Evolutionary conservation across 2,797 vertebrate genomes (phyloP).

Genomic region (Scomberomorus guttatus): DNA sequence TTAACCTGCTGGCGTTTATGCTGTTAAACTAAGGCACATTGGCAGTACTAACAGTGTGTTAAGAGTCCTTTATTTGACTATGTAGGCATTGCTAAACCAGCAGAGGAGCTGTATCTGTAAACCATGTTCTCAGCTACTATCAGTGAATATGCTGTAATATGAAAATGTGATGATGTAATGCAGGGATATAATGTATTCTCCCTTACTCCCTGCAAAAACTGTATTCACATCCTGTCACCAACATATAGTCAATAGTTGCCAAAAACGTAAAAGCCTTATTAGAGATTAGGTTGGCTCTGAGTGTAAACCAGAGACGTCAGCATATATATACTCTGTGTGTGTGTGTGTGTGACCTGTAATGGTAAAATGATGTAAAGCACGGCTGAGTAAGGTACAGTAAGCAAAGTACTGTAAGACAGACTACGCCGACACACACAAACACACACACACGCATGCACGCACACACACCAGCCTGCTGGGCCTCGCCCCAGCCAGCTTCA

Average conservation of each 20-base stretch:
- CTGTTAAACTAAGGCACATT: conserved; percentile 14
- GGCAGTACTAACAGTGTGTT: neutral
- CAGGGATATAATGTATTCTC: neutral
- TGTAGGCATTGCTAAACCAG: neutral
- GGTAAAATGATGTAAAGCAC: conserved; percentile 66
- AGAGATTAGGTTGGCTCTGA: conserved; percentile 32
- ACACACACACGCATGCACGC: conserved; percentile 32
- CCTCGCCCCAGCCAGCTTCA: conserved; percentile 64
- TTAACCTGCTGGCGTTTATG: neutral
- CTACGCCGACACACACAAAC: conserved; percentile 2
- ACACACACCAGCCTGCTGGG: conserved; percentile 27
- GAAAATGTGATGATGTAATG: conserved; percentile 33
- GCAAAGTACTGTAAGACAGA: conserved; percentile 38
- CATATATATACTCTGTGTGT: conserved; percentile 30
- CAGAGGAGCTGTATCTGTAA: neutral
- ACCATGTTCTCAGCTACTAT: neutral
- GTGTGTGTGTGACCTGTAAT: conserved; percentile 56
- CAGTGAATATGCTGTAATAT: conserved; percentile 18
- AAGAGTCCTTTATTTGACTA: conserved; percentile 13
- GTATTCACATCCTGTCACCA: conserved; percentile 27
- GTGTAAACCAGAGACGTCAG: conserved; percentile 49
- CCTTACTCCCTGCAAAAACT: conserved; percentile 11
- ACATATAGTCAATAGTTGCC: conserved; percentile 26
- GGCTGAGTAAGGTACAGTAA: conserved; percentile 58
- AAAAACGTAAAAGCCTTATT: conserved; percentile 47